phyloP scores from a whole-genome alignment of 2,797 vertebrate species.

The Centroberyx gerrardi region DNA sequence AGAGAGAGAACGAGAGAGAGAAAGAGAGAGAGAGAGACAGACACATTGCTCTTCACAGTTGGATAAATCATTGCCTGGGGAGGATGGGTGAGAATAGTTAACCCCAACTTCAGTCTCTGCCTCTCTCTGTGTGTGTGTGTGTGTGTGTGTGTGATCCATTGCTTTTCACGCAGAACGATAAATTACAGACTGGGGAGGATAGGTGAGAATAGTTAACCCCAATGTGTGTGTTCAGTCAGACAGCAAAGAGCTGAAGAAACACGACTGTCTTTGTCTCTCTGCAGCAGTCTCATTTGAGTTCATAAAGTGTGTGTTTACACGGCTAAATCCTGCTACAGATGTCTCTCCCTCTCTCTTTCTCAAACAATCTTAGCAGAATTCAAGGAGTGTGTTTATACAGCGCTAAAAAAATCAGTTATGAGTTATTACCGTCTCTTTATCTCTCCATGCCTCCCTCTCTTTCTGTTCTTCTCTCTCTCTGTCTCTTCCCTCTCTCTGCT shows the following conservation, averaged over 20 bases:
- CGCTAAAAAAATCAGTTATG: slow-evolving; percentile 41
- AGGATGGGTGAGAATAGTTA: slow-evolving; percentile 2
- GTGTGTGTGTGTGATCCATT: neutral
- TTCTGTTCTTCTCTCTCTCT: slow-evolving; percentile 2
- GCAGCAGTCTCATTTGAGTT: slow-evolving; percentile 45
- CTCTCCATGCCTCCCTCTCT: neutral
- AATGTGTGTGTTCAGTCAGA: slow-evolving; percentile 33
- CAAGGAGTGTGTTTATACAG: slow-evolving; percentile 34
- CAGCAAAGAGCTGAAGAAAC: slow-evolving; percentile 20
- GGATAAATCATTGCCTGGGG: neutral
- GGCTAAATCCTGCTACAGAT: slow-evolving; percentile 38
- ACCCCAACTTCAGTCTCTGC: neutral
- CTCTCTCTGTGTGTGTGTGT: slow-evolving; percentile 9
- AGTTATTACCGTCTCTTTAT: slow-evolving; percentile 24
- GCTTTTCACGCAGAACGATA: slow-evolving; percentile 12
- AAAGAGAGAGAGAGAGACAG: neutral
- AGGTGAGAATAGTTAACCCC: slow-evolving; percentile 49
- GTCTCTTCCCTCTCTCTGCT: slow-evolving; percentile 11
- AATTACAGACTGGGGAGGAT: neutral
- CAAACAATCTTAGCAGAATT: slow-evolving; percentile 30
- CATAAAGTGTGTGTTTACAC: slow-evolving; percentile 59
- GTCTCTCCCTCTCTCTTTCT: slow-evolving; percentile 15
- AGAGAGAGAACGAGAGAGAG: neutral
- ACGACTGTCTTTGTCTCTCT: slow-evolving; percentile 1
- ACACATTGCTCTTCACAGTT: neutral